Percentiles rank a stretch among this genome's conserved stretches.
Conservation (phyloP, 2,113 vertebrate genomes). For the Ornithorhynchus anatinus region DNA sequence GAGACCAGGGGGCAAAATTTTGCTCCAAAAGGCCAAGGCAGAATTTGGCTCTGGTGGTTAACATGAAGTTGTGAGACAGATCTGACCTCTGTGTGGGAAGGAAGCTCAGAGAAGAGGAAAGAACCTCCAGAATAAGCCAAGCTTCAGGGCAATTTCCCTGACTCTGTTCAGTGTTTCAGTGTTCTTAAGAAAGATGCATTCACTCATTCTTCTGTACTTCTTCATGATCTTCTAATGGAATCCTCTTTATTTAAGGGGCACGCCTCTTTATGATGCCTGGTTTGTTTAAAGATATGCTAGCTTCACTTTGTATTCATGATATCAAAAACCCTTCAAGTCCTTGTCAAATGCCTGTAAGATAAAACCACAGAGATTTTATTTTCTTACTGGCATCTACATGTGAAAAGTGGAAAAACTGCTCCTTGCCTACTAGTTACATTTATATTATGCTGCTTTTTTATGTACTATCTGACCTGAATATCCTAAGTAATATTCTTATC, state of each 20-base stretch:
- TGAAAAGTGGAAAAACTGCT: conserved; percentile 67
- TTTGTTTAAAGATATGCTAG: conserved; percentile 56
- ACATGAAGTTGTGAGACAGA: too few species aligned
- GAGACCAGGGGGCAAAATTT: too few species aligned
- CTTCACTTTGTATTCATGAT: conserved; percentile 65
- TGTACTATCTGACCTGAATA: conserved; percentile 31
- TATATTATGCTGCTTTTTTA: conserved; percentile 51
- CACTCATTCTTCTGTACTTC: too few species aligned
- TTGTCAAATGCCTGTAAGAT: conserved; percentile 66
- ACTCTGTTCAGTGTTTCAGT: too few species aligned
- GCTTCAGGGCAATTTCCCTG: too few species aligned
- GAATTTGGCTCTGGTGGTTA: too few species aligned
- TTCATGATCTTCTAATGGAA: too few species aligned
- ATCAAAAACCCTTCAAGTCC: conserved; percentile 59
- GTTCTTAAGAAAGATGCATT: too few species aligned
- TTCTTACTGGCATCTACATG: conserved; percentile 61
- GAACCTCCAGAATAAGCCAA: too few species aligned
- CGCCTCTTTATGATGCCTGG: conserved; percentile 36
- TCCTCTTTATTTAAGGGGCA: conserved; percentile 50
- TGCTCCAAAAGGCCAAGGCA: too few species aligned
- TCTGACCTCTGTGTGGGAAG: too few species aligned
- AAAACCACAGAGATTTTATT: conserved; percentile 65
- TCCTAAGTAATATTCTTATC: conserved; percentile 19
- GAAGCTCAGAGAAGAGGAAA: too few species aligned
- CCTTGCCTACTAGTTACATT: conserved; percentile 54